phyloP scores from a whole-genome alignment of 2,797 vertebrate species.

The Enteromius radiatus region DNA sequence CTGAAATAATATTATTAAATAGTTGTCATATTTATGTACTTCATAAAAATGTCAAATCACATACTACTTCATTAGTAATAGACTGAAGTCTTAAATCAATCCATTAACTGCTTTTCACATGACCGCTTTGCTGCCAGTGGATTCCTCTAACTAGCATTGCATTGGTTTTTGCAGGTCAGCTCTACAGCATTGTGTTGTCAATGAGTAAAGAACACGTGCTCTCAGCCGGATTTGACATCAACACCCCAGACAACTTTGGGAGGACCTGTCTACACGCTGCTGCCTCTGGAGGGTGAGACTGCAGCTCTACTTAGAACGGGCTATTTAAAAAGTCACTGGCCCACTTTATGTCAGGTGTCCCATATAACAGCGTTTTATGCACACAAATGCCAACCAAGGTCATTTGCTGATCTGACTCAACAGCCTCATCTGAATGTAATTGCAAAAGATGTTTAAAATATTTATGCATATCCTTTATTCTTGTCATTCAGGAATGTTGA shows the following conservation, averaged over 20 bases:
- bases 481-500: conserved; percentile 87
- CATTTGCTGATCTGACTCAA: not conserved
- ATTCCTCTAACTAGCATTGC: not conserved
- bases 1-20: not conserved
- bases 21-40: not conserved
- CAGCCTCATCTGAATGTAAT: not conserved
- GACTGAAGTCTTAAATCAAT: not conserved
- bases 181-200: conserved; percentile 98
- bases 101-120: not conserved
- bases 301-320: conserved; percentile 6
- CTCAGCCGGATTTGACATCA: conserved; percentile 98
- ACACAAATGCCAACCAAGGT: conserved; percentile 10
- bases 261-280: conserved; percentile 99
- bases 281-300: conserved; percentile 94
- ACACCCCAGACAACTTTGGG: conserved; percentile 97
- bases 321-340: conserved; percentile 34
- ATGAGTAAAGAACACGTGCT: conserved; percentile 99
- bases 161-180: conserved; percentile 85
- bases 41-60: not conserved
- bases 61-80: not conserved
- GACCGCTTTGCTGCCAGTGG: not conserved
- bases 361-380: not conserved
- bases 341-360: conserved; percentile 6
- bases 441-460: not conserved
- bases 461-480: conserved; percentile 4